phyloP scores from a whole-genome alignment of 2,888 invertebrate species.

The Poecilobothrus nobilitatus region DNA sequence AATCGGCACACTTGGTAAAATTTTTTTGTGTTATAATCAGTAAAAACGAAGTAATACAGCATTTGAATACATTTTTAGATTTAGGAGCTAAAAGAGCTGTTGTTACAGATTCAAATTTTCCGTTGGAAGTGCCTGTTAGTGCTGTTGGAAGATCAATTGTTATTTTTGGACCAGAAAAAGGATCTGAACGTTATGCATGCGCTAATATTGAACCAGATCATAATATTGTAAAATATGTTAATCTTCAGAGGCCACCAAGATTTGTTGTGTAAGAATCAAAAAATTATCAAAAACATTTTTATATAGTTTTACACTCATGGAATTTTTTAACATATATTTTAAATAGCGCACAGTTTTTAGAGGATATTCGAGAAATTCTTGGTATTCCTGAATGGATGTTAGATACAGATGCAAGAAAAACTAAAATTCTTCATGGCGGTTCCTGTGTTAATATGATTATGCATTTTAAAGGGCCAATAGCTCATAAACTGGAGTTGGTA shows the following conservation, averaged over 20 bases:
- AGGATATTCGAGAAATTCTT: constrained; percentile 69
- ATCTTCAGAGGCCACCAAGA: constrained; percentile 75
- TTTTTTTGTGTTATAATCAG: neutral
- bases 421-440: constrained; percentile 65
- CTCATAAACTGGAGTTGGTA: constrained; percentile 68
- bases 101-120: constrained; percentile 79
- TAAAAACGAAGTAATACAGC: neutral
- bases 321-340: neutral
- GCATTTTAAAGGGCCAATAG: constrained; percentile 78
- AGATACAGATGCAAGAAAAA: constrained; percentile 71
- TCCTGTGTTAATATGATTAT: constrained; percentile 76
- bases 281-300: neutral
- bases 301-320: too few species aligned
- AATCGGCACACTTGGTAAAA: constrained; percentile 66
- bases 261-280: constrained; percentile 67
- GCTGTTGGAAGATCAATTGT: constrained; percentile 81
- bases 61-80: constrained; percentile 38
- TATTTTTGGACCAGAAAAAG: constrained; percentile 66
- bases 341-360: constrained; percentile 70
- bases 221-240: constrained; percentile 82
- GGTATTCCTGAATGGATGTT: constrained; percentile 87
- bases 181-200: constrained; percentile 69
- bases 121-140: constrained; percentile 65
- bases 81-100: constrained; percentile 69
- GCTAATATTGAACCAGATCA: constrained; percentile 87